Evolutionary conservation across 2,888 invertebrate genomes (phyloP), one percentile per base, ranked within the genome.

Genomic region (Pristionchus maxplancki): DNA sequence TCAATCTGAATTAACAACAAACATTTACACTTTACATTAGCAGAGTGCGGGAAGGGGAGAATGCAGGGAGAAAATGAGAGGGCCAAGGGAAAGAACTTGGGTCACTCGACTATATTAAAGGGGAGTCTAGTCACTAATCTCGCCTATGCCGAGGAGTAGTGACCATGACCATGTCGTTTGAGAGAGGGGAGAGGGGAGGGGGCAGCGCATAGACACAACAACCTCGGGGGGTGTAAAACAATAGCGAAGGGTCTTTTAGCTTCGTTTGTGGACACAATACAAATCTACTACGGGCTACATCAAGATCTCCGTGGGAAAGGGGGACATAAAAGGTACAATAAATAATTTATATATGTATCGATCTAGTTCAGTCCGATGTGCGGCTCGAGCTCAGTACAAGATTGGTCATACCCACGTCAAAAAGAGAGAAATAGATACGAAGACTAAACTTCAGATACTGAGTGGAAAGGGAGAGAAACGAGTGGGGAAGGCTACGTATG

Each of bases 1-100:
- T 82, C 82, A 28, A n/a, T 82, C 82, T 82, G 82, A 82, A 78
- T 78, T 78, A 78, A 78, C 44, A 78, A 78, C 74, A 78, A 78
- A 82, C 82, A 82, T 82, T 82, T 82, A 82, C 82, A 82, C 81
- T 82, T 82, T 53, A 31, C 82, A 53, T 53, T 50, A 53, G 82
- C 31, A 74, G 34, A 74, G 74, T 24, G 74, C 11, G 74, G 74
- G 31, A 71, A 28, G 71, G 71, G 44, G 74, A 82, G 53, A 82
- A 82, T 50, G 53, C 82, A 82, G 53, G 74, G 44, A 40, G 37
- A 58, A 17, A n/a, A 71, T 71, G 74, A n/a, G 44, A 71, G 74
- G 74, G 37, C 74, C 37, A 78, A 37, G 24, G 37, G 74, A 78
- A 78, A 78, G 74, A 40, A 28, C 74, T 78, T 44, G 74, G 74